Evolutionary conservation across 2,888 invertebrate species (phyloP).

Genomic region (Erebia palarica): DNA sequence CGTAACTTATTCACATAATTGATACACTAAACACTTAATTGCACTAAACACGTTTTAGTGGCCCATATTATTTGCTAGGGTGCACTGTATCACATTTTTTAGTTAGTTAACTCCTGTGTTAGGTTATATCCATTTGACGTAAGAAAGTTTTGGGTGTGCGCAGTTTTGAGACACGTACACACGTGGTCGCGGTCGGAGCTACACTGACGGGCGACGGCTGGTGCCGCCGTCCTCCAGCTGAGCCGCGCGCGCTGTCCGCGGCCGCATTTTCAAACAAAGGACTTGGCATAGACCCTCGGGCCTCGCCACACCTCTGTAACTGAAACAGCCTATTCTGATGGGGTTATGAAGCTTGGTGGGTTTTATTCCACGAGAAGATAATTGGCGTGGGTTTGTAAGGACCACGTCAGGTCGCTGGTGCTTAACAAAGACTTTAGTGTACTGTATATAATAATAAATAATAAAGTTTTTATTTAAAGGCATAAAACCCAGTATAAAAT

Average conservation of each 20-base stretch:
- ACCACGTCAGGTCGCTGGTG: no score
- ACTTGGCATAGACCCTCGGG: constrained; percentile 25
- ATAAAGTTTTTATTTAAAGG: no score
- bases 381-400: no score
- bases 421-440: no score
- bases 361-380: no score
- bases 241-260: constrained; percentile 55
- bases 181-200: constrained; percentile 41
- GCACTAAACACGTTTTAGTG: constrained; percentile 56
- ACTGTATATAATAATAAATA: no score
- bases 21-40: constrained; percentile 53
- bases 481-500: no score
- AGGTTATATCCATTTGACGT: constrained; percentile 83
- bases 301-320: constrained; percentile 9
- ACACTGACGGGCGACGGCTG: constrained; percentile 32
- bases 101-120: constrained; percentile 58
- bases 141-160: constrained; percentile 71
- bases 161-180: constrained; percentile 52
- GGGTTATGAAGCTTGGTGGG: no score
- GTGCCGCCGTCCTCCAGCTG: constrained; percentile 43
- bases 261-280: constrained; percentile 26
- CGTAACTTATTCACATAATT: constrained; percentile 71
- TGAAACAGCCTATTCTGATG: constrained; percentile 11
- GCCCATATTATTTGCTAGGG: constrained; percentile 53
- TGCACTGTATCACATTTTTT: constrained; percentile 66